Conservation (phyloP, 2,888 invertebrate genomes). For the Anthophora plumipes region DNA sequence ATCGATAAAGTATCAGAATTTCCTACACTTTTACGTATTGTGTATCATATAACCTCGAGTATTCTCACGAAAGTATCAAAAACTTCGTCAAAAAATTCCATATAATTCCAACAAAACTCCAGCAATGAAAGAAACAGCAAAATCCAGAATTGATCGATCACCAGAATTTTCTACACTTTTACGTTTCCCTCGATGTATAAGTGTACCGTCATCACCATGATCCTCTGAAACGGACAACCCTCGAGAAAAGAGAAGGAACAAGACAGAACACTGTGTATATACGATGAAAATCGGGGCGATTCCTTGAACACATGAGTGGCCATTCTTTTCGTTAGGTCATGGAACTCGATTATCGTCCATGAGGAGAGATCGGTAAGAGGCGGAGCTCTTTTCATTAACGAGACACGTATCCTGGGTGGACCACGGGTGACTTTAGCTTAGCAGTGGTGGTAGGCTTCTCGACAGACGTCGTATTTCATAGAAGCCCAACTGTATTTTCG, state of each 20-base stretch:
- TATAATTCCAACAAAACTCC: no score
- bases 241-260: neutral
- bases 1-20: no score
- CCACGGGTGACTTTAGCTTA: slow-evolving; percentile 54
- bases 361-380: slow-evolving; percentile 44
- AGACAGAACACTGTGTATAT: neutral
- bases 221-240: neutral
- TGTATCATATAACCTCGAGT: no score
- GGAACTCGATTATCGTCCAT: slow-evolving; percentile 56
- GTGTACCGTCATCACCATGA: no score
- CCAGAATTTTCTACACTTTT: no score
- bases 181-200: no score
- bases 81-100: no score
- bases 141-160: no score
- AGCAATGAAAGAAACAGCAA: no score
- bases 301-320: slow-evolving; percentile 42
- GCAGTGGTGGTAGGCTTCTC: slow-evolving; percentile 54
- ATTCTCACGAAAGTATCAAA: no score
- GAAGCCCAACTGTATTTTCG: slow-evolving; percentile 81
- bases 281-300: slow-evolving; percentile 34
- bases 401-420: slow-evolving; percentile 67
- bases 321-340: slow-evolving; percentile 28
- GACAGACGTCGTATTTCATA: slow-evolving; percentile 79
- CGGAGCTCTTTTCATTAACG: slow-evolving; percentile 75
- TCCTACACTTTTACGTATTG: no score